A percentile compares a stretch with the other conserved stretches of the same genome.
phyloP scores from a whole-genome alignment of 2,888 invertebrate species.

The Stenoptilia bipunctidactyla region DNA sequence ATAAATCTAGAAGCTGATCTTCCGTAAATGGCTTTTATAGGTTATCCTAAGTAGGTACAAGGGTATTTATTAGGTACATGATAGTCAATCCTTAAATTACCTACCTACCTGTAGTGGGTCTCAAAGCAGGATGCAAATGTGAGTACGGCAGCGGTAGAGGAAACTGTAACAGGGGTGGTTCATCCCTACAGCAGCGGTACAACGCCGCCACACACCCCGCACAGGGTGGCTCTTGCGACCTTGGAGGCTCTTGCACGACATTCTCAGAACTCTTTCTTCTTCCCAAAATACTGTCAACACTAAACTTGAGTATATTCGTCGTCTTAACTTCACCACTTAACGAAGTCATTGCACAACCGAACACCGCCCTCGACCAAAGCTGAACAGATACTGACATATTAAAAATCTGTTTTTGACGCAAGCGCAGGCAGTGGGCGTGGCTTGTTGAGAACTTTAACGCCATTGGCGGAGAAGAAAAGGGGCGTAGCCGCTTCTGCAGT shows the following conservation, averaged over 20 bases:
- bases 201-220: constrained; percentile 76
- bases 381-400: constrained; percentile 47
- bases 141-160: constrained; percentile 48
- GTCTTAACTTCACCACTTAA: constrained; percentile 46
- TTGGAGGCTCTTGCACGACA: constrained; percentile 26
- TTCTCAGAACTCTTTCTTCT: constrained; percentile 14
- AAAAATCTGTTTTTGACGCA: constrained; percentile 30
- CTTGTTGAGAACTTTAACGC: constrained; percentile 21
- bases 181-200: constrained; percentile 73
- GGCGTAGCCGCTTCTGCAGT: constrained; percentile 29
- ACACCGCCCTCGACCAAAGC: constrained; percentile 28
- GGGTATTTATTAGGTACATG: too few relatives aligned
- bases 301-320: constrained; percentile 68
- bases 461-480: constrained; percentile 34
- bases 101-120: constrained; percentile 48
- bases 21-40: too few relatives aligned
- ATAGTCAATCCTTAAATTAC: too few relatives aligned
- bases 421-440: constrained; percentile 52
- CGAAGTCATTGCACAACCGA: constrained; percentile 42
- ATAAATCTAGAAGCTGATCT: too few relatives aligned
- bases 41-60: too few relatives aligned
- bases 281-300: constrained; percentile 78
- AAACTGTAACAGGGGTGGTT: constrained; percentile 45
- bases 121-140: constrained; percentile 56
- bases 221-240: constrained; percentile 59